Evolutionary conservation across 1,140 invertebrate genomes (phyloP).

Genomic region (Akabosia matsudoensis): DNA sequence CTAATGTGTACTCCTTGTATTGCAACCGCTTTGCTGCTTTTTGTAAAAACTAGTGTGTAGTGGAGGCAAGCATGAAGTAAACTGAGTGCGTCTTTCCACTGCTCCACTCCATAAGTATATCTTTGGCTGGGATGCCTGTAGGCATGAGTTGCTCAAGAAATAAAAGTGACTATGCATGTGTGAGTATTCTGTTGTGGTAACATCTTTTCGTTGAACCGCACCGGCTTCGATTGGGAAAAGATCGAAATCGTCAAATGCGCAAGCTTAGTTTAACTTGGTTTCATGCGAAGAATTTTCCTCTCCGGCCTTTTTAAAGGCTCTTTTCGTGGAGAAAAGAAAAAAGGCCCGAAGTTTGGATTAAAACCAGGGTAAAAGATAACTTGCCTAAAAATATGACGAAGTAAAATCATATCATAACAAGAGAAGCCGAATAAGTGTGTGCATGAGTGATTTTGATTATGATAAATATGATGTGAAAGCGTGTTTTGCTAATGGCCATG

Average conservation of each 20-base stretch:
- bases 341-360: no score
- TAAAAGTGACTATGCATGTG: background rate
- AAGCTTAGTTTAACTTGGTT: background rate
- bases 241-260: background rate
- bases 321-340: no score
- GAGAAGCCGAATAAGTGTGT: background rate
- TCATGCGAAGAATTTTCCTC: background rate
- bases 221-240: background rate
- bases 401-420: background rate
- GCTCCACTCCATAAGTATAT: background rate
- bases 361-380: background rate
- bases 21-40: background rate
- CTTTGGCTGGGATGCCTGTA: background rate
- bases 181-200: background rate
- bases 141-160: no score
- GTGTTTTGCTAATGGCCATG: background rate
- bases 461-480: background rate
- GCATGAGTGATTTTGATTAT: background rate
- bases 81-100: background rate
- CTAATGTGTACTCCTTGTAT: background rate
- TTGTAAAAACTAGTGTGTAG: background rate
- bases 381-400: background rate
- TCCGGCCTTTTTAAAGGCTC: no score
- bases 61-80: slow-evolving; percentile 20
- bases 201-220: background rate